Evolutionary conservation across 2,797 vertebrate species (phyloP).

Genomic region (Sebastes iracundus): DNA sequence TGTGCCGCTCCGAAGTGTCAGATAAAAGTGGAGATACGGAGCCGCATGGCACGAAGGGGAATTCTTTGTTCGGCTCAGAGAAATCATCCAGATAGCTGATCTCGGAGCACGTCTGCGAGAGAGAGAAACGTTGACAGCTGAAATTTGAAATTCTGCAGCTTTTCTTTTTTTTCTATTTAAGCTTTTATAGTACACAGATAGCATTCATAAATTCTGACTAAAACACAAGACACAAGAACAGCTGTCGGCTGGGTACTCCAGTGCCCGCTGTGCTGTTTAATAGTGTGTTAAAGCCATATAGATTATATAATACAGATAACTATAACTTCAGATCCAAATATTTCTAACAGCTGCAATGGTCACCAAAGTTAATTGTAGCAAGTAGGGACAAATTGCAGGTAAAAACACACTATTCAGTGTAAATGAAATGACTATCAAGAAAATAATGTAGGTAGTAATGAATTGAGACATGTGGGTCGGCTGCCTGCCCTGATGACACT

Average conservation of each 20-base stretch:
- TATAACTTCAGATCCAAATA: neutral
- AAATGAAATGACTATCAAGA: neutral
- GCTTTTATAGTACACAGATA: neutral
- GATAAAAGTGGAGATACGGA: slow-evolving; percentile 31
- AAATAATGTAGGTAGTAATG: neutral
- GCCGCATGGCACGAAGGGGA: neutral
- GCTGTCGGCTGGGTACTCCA: neutral
- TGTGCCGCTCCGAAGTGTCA: neutral
- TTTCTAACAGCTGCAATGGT: neutral
- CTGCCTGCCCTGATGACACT: neutral
- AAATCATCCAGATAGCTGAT: slow-evolving; percentile 3
- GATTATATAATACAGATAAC: neutral
- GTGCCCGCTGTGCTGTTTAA: neutral
- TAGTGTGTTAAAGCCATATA: neutral
- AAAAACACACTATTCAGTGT: neutral
- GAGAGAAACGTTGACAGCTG: neutral
- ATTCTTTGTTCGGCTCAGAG: slow-evolving; percentile 11
- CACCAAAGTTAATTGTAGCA: neutral
- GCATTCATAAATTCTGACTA: neutral
- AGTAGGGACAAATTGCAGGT: neutral
- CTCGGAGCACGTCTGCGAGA: neutral
- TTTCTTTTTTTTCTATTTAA: neutral
- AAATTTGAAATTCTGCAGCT: neutral
- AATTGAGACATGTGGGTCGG: neutral
- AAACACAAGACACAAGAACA: neutral